A percentile compares a stretch with the other conserved stretches of the same genome.
Conservation (phyloP, 2,797 vertebrate genomes). For the Rhincodon typus region DNA sequence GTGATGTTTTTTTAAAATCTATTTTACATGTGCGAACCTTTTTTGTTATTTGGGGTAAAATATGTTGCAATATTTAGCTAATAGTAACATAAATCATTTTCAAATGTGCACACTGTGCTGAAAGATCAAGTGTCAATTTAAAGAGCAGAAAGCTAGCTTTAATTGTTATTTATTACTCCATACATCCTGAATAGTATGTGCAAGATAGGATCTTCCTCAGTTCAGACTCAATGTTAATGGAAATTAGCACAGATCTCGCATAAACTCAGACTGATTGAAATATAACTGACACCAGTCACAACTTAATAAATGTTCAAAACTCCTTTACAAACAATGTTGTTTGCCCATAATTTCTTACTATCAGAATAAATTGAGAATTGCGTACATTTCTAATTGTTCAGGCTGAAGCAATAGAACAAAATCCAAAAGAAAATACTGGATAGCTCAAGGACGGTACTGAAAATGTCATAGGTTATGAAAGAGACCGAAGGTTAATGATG, state of each 20-base stretch:
- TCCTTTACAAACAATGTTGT: background rate
- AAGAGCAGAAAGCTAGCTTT: background rate
- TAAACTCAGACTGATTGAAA: background rate
- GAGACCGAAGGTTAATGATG: background rate
- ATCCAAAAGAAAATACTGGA: background rate
- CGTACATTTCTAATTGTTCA: background rate
- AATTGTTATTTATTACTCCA: constrained; percentile 2
- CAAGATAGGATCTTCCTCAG: background rate
- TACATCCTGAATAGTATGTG: background rate
- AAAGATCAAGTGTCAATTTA: constrained; percentile 3
- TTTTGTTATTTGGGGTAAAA: background rate
- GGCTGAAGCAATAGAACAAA: background rate
- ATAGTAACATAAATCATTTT: background rate
- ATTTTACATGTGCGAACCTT: background rate
- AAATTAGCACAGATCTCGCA: background rate
- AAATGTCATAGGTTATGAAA: background rate
- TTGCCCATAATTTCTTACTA: background rate
- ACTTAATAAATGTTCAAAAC: background rate
- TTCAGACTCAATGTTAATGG: background rate
- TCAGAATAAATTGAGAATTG: background rate
- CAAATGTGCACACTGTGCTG: background rate
- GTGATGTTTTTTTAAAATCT: background rate
- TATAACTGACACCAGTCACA: background rate
- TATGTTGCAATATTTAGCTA: background rate
- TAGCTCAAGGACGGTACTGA: background rate